Evolutionary conservation across 2,797 vertebrate genomes (phyloP).

Genomic region (Crenuchus spilurus): DNA sequence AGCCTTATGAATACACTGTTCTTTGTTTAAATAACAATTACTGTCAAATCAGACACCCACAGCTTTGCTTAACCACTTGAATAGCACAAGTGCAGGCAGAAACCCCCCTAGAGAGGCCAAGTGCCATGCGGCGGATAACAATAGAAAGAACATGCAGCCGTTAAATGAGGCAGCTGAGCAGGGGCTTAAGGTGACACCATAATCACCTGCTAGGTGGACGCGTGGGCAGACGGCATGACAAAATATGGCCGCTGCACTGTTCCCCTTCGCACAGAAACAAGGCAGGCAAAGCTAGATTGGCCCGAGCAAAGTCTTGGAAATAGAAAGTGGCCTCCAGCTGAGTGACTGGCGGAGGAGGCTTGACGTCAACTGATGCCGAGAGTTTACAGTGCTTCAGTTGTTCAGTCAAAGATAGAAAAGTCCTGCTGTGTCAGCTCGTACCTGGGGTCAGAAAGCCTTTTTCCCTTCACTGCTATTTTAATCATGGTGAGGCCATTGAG

Average conservation of each 20-base stretch:
- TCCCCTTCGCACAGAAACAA: not conserved
- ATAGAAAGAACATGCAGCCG: constrained; percentile 23
- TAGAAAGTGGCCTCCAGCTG: constrained; percentile 7
- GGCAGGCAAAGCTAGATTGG: not conserved
- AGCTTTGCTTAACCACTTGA: constrained; percentile 23
- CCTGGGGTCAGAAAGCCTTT: not conserved
- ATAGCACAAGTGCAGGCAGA: constrained; percentile 20
- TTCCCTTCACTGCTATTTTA: not conserved
- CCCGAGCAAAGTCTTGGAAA: not conserved
- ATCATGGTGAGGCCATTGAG: not conserved
- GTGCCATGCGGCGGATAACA: constrained; percentile 12
- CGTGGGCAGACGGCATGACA: constrained; percentile 40
- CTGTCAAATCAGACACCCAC: constrained; percentile 47
- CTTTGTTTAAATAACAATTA: constrained; percentile 54
- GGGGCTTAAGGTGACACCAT: constrained; percentile 41
- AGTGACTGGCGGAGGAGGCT: not conserved
- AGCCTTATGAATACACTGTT: constrained; percentile 27
- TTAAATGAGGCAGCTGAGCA: constrained; percentile 5
- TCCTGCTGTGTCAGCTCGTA: not conserved
- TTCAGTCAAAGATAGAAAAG: not conserved
- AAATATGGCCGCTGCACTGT: not conserved
- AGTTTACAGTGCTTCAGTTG: not conserved
- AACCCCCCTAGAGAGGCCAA: constrained; percentile 15
- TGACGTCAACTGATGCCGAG: not conserved
- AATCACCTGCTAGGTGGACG: constrained; percentile 44